Percentiles rank a stretch among this genome's conserved stretches.
Conservation (phyloP, 2,888 invertebrate genomes). For the Labia minor region DNA sequence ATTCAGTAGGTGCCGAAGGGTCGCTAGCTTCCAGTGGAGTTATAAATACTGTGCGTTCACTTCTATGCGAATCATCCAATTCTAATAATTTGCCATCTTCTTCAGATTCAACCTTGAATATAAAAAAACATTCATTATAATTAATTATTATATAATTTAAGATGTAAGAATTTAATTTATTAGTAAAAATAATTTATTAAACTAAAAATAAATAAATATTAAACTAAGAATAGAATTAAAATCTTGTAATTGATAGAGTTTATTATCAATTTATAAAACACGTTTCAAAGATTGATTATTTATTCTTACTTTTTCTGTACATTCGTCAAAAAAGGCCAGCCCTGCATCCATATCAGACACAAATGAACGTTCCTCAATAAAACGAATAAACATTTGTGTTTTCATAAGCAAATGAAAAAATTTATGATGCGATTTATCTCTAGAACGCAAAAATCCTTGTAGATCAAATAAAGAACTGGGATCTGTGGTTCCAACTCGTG, state of each 20-base stretch:
- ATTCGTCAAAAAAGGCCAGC: constrained; percentile 94
- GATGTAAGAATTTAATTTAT: constrained; percentile 7
- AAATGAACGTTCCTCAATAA: constrained; percentile 97
- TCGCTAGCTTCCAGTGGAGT: constrained; percentile 72
- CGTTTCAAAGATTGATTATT: too few relatives aligned
- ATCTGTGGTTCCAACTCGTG: constrained; percentile 88
- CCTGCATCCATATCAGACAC: constrained; percentile 96
- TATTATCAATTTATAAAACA: too few relatives aligned
- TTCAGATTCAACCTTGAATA: constrained; percentile 36
- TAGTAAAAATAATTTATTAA: not conserved
- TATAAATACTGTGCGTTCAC: constrained; percentile 89
- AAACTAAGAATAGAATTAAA: not conserved
- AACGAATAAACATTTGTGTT: constrained; percentile 95
- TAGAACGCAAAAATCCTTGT: constrained; percentile 73
- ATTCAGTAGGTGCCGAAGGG: constrained; percentile 22
- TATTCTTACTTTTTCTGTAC: constrained; percentile 63
- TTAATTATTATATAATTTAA: not conserved
- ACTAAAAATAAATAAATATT: not conserved
- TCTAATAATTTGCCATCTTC: constrained; percentile 63
- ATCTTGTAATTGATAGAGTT: not conserved
- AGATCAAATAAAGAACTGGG: constrained; percentile 90
- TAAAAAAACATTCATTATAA: constrained; percentile 8
- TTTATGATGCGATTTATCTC: constrained; percentile 75
- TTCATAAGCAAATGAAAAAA: constrained; percentile 82
- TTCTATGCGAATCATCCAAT: constrained; percentile 63